A percentile compares a stretch with the other conserved stretches of the same genome.
These are phyloP conservation scores for Yponomeuta evonymella DNA, from an alignment of 2,888 invertebrate genomes.

Conservation along the genomic window DNA sequence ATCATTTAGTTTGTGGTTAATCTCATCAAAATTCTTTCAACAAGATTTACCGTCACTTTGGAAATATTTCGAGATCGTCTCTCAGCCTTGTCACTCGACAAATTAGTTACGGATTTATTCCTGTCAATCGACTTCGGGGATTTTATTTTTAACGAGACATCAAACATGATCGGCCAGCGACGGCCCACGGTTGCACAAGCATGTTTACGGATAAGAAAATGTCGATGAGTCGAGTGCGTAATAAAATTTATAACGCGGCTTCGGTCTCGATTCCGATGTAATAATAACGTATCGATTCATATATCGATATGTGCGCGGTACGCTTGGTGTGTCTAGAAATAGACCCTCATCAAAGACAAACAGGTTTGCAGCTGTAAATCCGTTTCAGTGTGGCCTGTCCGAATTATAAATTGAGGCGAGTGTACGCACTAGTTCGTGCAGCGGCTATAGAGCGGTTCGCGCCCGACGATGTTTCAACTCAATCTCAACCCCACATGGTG, in stretches of 20 bases:
- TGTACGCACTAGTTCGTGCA: slow-evolving; percentile 20
- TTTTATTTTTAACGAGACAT: slow-evolving; percentile 74
- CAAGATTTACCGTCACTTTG: slow-evolving; percentile 45
- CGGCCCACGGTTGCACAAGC: slow-evolving; percentile 57
- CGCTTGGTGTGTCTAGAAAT: slow-evolving; percentile 70
- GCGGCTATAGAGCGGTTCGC: slow-evolving; percentile 10
- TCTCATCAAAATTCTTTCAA: slow-evolving; percentile 66
- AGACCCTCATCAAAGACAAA: slow-evolving; percentile 75
- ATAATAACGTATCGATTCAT: slow-evolving; percentile 73
- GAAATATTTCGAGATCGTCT: slow-evolving; percentile 60
- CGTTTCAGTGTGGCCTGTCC: slow-evolving; percentile 73
- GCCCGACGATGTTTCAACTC: slow-evolving; percentile 16
- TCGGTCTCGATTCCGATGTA: slow-evolving; percentile 69
- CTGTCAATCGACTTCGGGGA: slow-evolving; percentile 59
- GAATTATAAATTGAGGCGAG: slow-evolving; percentile 71
- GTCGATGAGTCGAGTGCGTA: slow-evolving; percentile 66
- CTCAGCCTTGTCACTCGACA: slow-evolving; percentile 60
- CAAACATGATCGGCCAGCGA: slow-evolving; percentile 62
- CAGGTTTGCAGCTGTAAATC: slow-evolving; percentile 76
- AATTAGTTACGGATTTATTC: slow-evolving; percentile 70
- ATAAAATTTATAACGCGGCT: slow-evolving; percentile 73
- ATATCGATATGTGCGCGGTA: slow-evolving; percentile 71
- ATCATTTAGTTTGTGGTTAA: slow-evolving; percentile 37
- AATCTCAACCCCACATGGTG: slow-evolving; percentile 47
- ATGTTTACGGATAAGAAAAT: slow-evolving; percentile 72